phyloP scores from a whole-genome alignment of 2,888 invertebrate genomes.

The Agrotis puta region DNA sequence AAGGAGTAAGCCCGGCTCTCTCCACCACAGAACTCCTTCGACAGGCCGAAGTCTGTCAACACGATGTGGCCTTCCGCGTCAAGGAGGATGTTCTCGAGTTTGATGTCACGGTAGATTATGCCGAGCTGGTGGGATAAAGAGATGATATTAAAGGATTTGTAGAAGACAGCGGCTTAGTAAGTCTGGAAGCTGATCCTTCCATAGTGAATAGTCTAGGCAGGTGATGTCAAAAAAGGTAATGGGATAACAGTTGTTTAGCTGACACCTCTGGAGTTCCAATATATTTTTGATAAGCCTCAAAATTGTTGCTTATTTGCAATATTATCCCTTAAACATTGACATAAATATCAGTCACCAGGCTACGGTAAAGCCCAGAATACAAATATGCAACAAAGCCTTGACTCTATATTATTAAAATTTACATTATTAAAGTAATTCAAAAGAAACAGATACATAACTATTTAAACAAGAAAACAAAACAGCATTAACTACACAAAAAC shows the following conservation, averaged over 20 bases:
- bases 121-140: conserved; percentile 93
- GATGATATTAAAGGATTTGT: not conserved
- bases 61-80: conserved; percentile 98
- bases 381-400: not conserved
- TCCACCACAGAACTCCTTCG: conserved; percentile 96
- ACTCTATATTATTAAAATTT: not conserved
- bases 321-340: not conserved
- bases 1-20: conserved; percentile 98
- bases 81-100: conserved; percentile 98
- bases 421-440: conserved; percentile 2
- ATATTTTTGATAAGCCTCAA: not conserved
- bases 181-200: no score
- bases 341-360: no score
- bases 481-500: conserved; percentile 23
- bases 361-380: not conserved
- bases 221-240: no score
- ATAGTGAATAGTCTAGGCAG: no score
- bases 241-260: not conserved
- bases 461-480: conserved; percentile 10
- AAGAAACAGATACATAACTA: conserved; percentile 1
- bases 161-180: not conserved
- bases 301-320: not conserved
- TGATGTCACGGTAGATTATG: conserved; percentile 99
- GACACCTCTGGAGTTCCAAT: not conserved
- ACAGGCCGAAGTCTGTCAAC: conserved; percentile 99